A percentile compares a stretch with the other conserved stretches of the same genome.
phyloP scores from a whole-genome alignment of 2,888 invertebrate species.

The Blastobasis lacticolella region DNA sequence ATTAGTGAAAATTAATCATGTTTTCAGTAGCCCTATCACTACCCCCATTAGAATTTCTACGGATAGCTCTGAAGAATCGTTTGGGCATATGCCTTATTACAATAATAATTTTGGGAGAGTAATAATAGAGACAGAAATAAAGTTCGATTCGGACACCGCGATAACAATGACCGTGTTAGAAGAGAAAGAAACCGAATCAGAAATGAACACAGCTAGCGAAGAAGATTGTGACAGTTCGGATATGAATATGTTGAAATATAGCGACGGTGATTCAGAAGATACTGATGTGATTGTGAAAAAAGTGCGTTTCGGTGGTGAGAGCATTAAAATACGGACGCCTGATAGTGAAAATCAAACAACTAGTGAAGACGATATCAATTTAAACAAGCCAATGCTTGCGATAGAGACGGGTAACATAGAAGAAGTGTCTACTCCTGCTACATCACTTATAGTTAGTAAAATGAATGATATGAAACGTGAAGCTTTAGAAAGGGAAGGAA shows the following conservation, averaged over 20 bases:
- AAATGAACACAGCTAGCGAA: constrained; percentile 57
- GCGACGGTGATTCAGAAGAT: constrained; percentile 77
- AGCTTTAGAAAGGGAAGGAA: constrained; percentile 33
- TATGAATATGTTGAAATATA: constrained; percentile 72
- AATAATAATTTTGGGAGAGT: constrained; percentile 75
- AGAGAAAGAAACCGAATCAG: constrained; percentile 72
- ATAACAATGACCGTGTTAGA: constrained; percentile 90
- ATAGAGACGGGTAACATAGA: constrained; percentile 27
- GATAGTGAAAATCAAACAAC: constrained; percentile 83
- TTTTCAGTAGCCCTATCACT: constrained; percentile 38
- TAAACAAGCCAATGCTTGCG: constrained; percentile 22
- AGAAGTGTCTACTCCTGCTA: constrained; percentile 31
- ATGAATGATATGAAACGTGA: constrained; percentile 52
- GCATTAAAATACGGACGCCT: constrained; percentile 88
- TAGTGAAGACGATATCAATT: constrained; percentile 66
- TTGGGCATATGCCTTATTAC: constrained; percentile 46
- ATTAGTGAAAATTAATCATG: constrained; percentile 50
- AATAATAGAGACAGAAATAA: constrained; percentile 88
- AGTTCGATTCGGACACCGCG: constrained; percentile 85
- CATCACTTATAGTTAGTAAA: constrained; percentile 38
- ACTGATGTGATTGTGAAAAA: constrained; percentile 75
- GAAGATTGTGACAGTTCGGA: constrained; percentile 63
- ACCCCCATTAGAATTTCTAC: constrained; percentile 49
- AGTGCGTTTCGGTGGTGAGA: constrained; percentile 90
- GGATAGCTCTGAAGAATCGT: constrained; percentile 78